These are phyloP conservation scores for Cydia fagiglandana DNA, from an alignment of 1,140 invertebrate species.

Conservation along the genomic window DNA sequence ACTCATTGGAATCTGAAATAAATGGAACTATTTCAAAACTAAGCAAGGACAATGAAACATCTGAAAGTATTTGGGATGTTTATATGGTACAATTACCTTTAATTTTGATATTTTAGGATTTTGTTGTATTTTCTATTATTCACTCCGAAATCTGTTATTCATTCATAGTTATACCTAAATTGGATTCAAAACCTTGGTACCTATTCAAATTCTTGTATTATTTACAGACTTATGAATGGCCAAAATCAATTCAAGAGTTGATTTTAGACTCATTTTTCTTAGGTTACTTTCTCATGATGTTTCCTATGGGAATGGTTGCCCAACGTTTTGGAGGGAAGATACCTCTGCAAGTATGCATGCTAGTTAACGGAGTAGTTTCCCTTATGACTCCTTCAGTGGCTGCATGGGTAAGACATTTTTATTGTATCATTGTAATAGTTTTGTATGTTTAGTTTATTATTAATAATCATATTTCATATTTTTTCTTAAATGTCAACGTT, in stretches of 20 bases:
- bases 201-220: not conserved
- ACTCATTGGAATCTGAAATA: not conserved
- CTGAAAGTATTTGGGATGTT: slow-evolving; percentile 3
- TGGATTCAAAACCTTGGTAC: no score
- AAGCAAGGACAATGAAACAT: not conserved
- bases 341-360: not conserved
- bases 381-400: not conserved
- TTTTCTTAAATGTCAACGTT: no score
- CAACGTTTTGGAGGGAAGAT: slow-evolving; percentile 18
- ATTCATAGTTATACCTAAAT: no score
- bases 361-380: slow-evolving; percentile 12
- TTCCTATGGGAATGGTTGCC: slow-evolving; percentile 9
- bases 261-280: slow-evolving; percentile 20
- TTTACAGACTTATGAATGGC: slow-evolving; percentile 13
- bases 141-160: no score
- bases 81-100: not conserved
- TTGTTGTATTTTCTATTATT: no score
- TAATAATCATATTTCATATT: no score
- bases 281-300: slow-evolving; percentile 1
- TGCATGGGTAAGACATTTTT: not conserved
- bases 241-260: slow-evolving; percentile 11
- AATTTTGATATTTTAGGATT: no score
- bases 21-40: not conserved
- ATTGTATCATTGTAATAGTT: not conserved
- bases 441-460: no score